Percentiles rank a stretch among this genome's conserved stretches.
Evolutionary conservation across 2,888 invertebrate genomes (phyloP).

Genomic region (Sipha maydis): DNA sequence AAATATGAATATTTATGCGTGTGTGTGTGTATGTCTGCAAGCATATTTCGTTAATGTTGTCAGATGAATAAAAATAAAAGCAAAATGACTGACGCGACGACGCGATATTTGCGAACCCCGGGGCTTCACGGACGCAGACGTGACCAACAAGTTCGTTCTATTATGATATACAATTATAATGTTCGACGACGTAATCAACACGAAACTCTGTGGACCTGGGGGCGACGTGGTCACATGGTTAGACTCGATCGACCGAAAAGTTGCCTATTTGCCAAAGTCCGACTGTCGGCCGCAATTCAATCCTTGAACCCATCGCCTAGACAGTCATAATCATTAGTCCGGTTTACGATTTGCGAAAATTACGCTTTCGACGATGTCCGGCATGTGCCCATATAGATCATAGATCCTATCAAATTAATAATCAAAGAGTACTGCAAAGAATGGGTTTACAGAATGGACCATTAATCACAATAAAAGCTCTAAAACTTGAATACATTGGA

Average conservation of each 20-base stretch:
- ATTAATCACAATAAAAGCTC: slow-evolving; percentile 7
- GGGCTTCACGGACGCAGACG: neutral
- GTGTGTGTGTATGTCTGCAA: neutral
- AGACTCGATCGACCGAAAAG: no score
- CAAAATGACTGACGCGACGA: neutral
- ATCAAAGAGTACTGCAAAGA: no score
- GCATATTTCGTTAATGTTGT: neutral
- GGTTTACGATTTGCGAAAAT: no score
- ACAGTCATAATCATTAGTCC: no score
- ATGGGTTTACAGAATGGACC: slow-evolving; percentile 10
- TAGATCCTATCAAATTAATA: no score
- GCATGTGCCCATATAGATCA: neutral
- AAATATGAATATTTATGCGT: no score
- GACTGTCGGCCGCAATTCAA: no score
- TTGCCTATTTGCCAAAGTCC: no score
- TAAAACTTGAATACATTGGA: slow-evolving; percentile 7
- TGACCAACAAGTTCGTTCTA: neutral
- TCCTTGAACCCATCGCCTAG: no score
- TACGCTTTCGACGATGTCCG: neutral
- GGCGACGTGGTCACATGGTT: no score
- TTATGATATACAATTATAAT: neutral
- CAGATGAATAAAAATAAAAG: neutral
- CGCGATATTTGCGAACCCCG: neutral
- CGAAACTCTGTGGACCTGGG: no score
- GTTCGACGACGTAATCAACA: neutral